phyloP scores from a whole-genome alignment of 1,140 invertebrate species.

The Cherax quadricarinatus region DNA sequence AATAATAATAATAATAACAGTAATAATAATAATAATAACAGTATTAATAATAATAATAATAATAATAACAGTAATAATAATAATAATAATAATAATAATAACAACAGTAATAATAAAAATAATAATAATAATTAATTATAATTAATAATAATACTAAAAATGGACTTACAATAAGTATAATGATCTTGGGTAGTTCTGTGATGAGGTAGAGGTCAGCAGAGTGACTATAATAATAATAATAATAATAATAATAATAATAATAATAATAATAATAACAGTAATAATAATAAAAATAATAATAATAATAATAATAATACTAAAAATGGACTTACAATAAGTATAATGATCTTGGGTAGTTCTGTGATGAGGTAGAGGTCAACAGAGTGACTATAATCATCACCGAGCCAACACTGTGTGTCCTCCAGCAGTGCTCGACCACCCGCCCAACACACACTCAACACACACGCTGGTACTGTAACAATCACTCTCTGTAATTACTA shows the following conservation, averaged over 20 bases:
- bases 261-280: too few species aligned
- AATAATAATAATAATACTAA: neutral
- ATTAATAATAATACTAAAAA: neutral
- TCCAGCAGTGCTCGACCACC: conserved; percentile 31
- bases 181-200: conserved; percentile 79
- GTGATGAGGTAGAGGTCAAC: conserved; percentile 78
- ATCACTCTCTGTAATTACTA: neutral
- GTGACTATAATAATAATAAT: conserved; percentile 66
- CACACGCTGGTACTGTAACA: conserved; percentile 17
- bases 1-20: too few species aligned
- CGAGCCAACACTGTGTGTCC: conserved; percentile 72
- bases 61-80: too few species aligned
- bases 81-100: too few species aligned
- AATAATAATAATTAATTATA: too few species aligned
- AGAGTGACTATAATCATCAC: conserved; percentile 77
- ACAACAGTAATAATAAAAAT: too few species aligned
- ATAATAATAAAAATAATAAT: too few species aligned
- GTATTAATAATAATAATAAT: too few species aligned
- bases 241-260: too few species aligned
- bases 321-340: conserved; percentile 75
- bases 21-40: too few species aligned
- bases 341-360: conserved; percentile 79
- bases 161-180: conserved; percentile 76
- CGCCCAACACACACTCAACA: conserved; percentile 47
- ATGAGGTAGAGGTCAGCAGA: conserved; percentile 78